Conservation (phyloP, 2,797 vertebrate genomes). For the Fistularia commersonii region DNA sequence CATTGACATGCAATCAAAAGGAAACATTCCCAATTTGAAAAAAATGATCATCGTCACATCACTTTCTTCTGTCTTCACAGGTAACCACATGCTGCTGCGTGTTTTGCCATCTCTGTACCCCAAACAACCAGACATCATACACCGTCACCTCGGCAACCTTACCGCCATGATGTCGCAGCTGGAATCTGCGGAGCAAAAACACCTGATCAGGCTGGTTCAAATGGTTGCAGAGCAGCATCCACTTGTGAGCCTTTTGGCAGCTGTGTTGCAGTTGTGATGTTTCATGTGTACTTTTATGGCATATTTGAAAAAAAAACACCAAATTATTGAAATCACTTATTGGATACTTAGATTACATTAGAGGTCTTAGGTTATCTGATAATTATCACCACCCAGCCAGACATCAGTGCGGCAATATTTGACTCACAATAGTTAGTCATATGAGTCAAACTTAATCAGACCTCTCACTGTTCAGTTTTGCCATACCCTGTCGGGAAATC, state of each 20-base stretch:
- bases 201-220: slow-evolving; percentile 86
- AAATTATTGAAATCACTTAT: too few species aligned
- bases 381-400: too few species aligned
- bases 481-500: too few species aligned
- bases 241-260: slow-evolving; percentile 70
- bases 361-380: too few species aligned
- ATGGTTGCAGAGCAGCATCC: slow-evolving; percentile 81
- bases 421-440: too few species aligned
- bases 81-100: slow-evolving; percentile 86
- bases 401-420: too few species aligned
- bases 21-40: not conserved
- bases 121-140: slow-evolving; percentile 78
- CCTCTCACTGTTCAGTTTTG: too few species aligned
- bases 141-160: slow-evolving; percentile 76
- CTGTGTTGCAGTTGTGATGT: not conserved
- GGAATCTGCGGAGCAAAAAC: slow-evolving; percentile 82
- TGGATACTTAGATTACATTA: too few species aligned
- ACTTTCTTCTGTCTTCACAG: slow-evolving; percentile 55
- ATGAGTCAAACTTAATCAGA: too few species aligned
- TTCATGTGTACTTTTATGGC: too few species aligned
- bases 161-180: slow-evolving; percentile 78
- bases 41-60: not conserved
- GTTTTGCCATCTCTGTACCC: slow-evolving; percentile 88
- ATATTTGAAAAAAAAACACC: not conserved
- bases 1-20: too few species aligned